Conservation (phyloP, 2,113 vertebrate species). For the Thamnaconus septentrionalis region DNA sequence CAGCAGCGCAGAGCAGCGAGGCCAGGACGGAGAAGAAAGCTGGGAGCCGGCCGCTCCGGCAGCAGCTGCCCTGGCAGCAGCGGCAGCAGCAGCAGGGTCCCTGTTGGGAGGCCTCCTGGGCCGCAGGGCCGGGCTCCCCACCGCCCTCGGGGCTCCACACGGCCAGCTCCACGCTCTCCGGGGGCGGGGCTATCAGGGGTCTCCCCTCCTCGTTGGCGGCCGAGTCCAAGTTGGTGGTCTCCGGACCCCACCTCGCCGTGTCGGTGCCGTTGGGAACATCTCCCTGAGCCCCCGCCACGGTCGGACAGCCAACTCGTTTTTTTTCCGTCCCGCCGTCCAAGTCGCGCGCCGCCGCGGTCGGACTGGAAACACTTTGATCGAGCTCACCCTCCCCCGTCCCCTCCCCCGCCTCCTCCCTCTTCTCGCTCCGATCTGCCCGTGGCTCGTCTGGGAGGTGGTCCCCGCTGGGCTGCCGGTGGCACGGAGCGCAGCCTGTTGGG, state of each 20-base stretch:
- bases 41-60: constrained; percentile 56
- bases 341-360: constrained; percentile 36
- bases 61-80: constrained; percentile 60
- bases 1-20: constrained; percentile 67
- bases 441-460: constrained; percentile 29
- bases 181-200: constrained; percentile 56
- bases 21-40: constrained; percentile 68
- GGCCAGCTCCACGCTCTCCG: constrained; percentile 71
- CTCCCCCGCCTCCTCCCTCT: constrained; percentile 26
- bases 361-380: constrained; percentile 56
- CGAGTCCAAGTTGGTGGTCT: constrained; percentile 53
- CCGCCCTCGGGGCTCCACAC: constrained; percentile 58
- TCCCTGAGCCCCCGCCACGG: constrained; percentile 32
- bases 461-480: constrained; percentile 46
- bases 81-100: constrained; percentile 55
- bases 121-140: constrained; percentile 26
- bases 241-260: constrained; percentile 52
- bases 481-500: constrained; percentile 51
- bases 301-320: constrained; percentile 45
- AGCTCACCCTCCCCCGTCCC: constrained; percentile 31
- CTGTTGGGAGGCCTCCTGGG: constrained; percentile 30
- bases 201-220: constrained; percentile 54
- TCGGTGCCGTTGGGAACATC: constrained; percentile 59
- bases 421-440: constrained; percentile 17
- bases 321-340: constrained; percentile 61